Percentiles rank a stretch among this genome's conserved stretches.
Evolutionary conservation across 2,113 vertebrate species (phyloP).

Genomic region (Passer montanus): DNA sequence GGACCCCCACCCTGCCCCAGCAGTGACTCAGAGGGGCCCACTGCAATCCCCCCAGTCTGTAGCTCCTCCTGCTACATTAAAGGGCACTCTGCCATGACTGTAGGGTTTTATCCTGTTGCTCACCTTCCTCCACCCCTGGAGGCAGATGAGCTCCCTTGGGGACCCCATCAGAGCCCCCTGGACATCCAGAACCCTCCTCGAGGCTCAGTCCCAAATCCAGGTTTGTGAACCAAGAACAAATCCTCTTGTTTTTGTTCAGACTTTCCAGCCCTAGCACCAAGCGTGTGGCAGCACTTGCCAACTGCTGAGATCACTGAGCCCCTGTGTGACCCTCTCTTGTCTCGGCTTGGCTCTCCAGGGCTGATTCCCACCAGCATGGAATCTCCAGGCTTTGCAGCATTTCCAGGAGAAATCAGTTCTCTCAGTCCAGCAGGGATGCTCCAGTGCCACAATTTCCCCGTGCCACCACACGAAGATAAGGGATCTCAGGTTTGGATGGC

Average conservation of each 20-base stretch:
- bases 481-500: background rate
- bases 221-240: background rate
- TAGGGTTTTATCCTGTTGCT: background rate
- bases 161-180: background rate
- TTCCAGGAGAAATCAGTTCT: background rate
- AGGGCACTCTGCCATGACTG: accelerated
- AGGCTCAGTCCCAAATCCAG: background rate
- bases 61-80: background rate
- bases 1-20: background rate
- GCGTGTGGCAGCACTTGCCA: accelerated
- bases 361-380: background rate
- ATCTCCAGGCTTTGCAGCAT: background rate
- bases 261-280: background rate
- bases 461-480: background rate
- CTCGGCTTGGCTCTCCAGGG: background rate
- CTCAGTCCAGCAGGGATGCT: background rate
- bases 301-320: background rate
- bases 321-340: background rate
- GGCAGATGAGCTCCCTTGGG: background rate
- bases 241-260: background rate
- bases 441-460: accelerated
- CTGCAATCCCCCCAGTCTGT: accelerated
- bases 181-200: background rate
- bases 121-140: background rate
- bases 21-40: background rate